Evolutionary conservation across 2,888 invertebrate species (phyloP), one percentile per base, ranked within the genome.

Genomic region (Nezara viridula): DNA sequence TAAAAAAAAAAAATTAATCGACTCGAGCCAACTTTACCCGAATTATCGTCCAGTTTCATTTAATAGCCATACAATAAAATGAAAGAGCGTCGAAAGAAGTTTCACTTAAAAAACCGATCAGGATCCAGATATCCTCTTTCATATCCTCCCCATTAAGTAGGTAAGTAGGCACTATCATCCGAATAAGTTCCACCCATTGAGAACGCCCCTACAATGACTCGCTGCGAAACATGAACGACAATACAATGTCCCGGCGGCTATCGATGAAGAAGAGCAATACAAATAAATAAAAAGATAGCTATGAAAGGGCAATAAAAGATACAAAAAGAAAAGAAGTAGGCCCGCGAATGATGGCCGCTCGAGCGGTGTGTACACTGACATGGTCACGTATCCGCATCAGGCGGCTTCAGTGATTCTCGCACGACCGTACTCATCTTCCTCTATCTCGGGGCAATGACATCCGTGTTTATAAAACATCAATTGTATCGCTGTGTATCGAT

Each of bases 351-450:
- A 37, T 40, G 40, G 44, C 77, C 77, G 40, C 19, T n/a, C 6
- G 24, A 37, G 21, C n/a, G 44, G 44, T 81, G 81, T 47, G 21
- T n/a, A n/a, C n/a, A 16, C 44, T 81, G 81, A 81, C 81, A 81
- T 44, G 81, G 81, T 81, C 81, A 81, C 81, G 81, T 81, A 81
- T 81, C 44, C n/a, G n/a, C 44, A 81, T 40, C 81, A 44, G 44
- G 6, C 44, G 81, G 44, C 81, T 47, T 37, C 44, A n/a, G 37
- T 44, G 66, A 37, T 21, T 73, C 32, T 37, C 19, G 66, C 37
- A 37, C 66, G 66, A 37, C 19, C 37, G 60, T 27, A 60, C 60
- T n/a, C 50, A 50, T 50, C 50, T n/a, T n/a, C n/a, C 50, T 55
- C 55, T n/a, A n/a, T 55, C n/a, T 12, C 3, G 0, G 66, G 32